A percentile compares a stretch with the other conserved stretches of the same genome.
phyloP scores from a whole-genome alignment of 2,888 invertebrate species.

The Trichopria drosophilae region DNA sequence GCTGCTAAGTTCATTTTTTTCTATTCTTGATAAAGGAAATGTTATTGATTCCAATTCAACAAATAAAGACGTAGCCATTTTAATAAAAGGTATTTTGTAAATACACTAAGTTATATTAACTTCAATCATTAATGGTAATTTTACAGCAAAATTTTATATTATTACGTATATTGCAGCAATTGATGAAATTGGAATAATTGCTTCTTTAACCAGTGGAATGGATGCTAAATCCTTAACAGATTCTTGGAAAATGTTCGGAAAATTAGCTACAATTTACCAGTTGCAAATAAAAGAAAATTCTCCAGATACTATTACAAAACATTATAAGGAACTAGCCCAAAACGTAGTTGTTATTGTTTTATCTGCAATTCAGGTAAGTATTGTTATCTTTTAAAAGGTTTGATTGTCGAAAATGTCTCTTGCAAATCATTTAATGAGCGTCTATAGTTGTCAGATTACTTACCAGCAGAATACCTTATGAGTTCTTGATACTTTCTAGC shows the following conservation, averaged over 20 bases:
- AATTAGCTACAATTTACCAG: conserved; percentile 39
- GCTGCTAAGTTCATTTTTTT: conserved; percentile 44
- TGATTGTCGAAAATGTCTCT: neutral
- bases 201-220: conserved; percentile 41
- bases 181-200: conserved; percentile 43
- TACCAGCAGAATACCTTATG: too few relatives aligned
- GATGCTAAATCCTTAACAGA: conserved; percentile 48
- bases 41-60: neutral
- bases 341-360: conserved; percentile 34
- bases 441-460: too few relatives aligned
- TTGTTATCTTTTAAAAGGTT: conserved; percentile 8
- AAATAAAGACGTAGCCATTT: too few relatives aligned
- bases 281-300: conserved; percentile 33
- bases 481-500: too few relatives aligned
- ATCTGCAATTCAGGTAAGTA: conserved; percentile 34
- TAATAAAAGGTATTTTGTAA: too few relatives aligned
- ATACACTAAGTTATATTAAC: neutral
- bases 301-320: conserved; percentile 29
- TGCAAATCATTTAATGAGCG: neutral
- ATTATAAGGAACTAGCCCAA: conserved; percentile 37
- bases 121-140: too few relatives aligned
- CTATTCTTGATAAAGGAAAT: conserved; percentile 44
- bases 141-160: neutral
- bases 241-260: conserved; percentile 49
- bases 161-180: conserved; percentile 36